These are phyloP conservation scores for Lasioglossum zephyrum DNA, from an alignment of 2,888 invertebrate genomes.

Conservation along the genomic window DNA sequence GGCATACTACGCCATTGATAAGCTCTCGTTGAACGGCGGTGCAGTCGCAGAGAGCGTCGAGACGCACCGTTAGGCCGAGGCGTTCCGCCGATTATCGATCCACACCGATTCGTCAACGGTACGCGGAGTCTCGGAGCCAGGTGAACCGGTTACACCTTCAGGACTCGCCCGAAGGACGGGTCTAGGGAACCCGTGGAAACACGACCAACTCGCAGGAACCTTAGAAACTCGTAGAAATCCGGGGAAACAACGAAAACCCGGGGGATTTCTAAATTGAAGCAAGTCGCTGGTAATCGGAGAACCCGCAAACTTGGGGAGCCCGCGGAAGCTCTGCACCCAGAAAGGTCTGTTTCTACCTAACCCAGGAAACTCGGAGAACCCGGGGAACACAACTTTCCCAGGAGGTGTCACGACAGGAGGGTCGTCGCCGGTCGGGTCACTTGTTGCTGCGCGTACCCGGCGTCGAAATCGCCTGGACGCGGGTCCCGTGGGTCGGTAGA, in stretches of 20 bases:
- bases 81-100: conserved; percentile 46
- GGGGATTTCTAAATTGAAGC: neutral
- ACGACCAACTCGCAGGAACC: neutral
- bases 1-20: conserved; percentile 65
- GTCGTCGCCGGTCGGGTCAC: conserved; percentile 39
- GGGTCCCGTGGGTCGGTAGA: conserved; percentile 31
- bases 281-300: neutral
- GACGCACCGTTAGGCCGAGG: conserved; percentile 23
- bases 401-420: neutral
- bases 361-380: neutral
- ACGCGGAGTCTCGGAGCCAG: neutral
- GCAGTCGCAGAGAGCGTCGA: conserved; percentile 24
- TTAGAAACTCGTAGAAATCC: neutral
- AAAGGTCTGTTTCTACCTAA: no score
- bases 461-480: conserved; percentile 54
- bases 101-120: conserved; percentile 19
- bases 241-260: neutral
- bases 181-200: neutral
- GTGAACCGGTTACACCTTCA: conserved; percentile 5
- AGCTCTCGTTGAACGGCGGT: conserved; percentile 58
- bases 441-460: conserved; percentile 53
- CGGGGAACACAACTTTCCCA: neutral
- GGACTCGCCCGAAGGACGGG: neutral
- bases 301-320: neutral
- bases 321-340: neutral